Evolutionary conservation across 2,888 invertebrate species (phyloP), one percentile per base, ranked within the genome.

Genomic region (Pterobdella sp.): DNA sequence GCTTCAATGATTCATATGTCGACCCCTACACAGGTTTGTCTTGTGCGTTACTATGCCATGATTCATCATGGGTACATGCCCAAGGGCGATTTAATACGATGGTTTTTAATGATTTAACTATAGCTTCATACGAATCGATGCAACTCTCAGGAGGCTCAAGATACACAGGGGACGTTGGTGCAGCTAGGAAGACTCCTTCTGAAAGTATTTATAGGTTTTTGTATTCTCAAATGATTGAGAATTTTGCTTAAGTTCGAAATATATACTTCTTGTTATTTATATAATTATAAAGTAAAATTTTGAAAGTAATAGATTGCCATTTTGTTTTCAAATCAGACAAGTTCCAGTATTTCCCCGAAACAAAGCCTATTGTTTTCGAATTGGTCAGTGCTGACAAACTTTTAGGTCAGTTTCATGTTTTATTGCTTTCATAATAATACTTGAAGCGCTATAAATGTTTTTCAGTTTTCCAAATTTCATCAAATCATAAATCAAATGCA

Each of bases 21-120:
- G 88, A 88, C 82, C 88, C 88, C 22, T 88, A 88, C 79, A 88
- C 88, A 78, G 88, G 88, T 86, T 78, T 60, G n/a, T n/a, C n/a
- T n/a, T n/a, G n/a, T n/a, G n/a, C n/a, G n/a, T n/a, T n/a, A n/a
- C n/a, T n/a, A n/a, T n/a, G n/a, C n/a, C n/a, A n/a, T n/a, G n/a
- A n/a, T n/a, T n/a, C n/a, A n/a, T n/a, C n/a, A n/a, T n/a, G n/a
- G n/a, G n/a, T n/a, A n/a, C n/a, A n/a, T n/a, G n/a, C n/a, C n/a
- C n/a, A n/a, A n/a, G n/a, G n/a, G n/a, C n/a, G n/a, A n/a, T n/a
- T n/a, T n/a, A n/a, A n/a, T n/a, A n/a, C n/a, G n/a, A n/a, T n/a
- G n/a, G n/a, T n/a, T n/a, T n/a, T n/a, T n/a, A n/a, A n/a, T n/a
- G n/a, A n/a, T n/a, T n/a, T n/a, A n/a, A n/a, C n/a, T n/a, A n/a